Evolutionary conservation across 2,888 invertebrate species (phyloP), one percentile per base, ranked within the genome.

Genomic region (Euclidia mi): DNA sequence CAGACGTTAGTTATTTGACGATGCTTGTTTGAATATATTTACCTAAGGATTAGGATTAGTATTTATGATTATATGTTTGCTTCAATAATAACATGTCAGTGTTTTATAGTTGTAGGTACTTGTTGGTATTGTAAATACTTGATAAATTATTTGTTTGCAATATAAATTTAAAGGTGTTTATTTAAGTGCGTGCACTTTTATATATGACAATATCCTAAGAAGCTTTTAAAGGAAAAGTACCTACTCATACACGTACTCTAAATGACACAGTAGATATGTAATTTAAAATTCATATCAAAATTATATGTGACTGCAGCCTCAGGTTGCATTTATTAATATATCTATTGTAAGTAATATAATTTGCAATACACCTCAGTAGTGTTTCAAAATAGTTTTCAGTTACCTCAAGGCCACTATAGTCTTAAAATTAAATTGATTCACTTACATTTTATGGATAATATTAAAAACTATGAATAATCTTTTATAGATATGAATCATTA

Each of bases 321-420:
- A n/a, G 9, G n/a, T 10, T 0, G n/a, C 29, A 29, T 29, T 9
- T 29, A 29, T 9, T 29, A 32, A 11, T 11, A 32, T 11, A 32
- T 32, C 3, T n/a, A 32, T 11, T 32, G 32, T 32, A 32, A 11
- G 32, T 32, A 32, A 11, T n/a, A 32, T 4, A 11, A 11, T 32
- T n/a, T 32, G 15, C 14, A 6, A 28, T 6, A 11, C 11, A 1
- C 20, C 14, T 9, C 14, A 15, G 6, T 25, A 25, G 25, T 11
- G 35, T 37, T 50, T 11, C 3, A 52, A 42, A 43, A 44, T 29
- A 17, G 2, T 50, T 53, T 65, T 51, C 40, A 49, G 15, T 45
- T 9, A 9, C 45, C 34, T 42, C 42, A 55, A 70, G 56, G 65
- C 12, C 38, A 20, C 2, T 4, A 12, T 2, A 47, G 32, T 45